Evolutionary conservation across 2,113 vertebrate genomes (phyloP), one percentile per base, ranked within the genome.

Genomic region (Mystacornis crossleyi): DNA sequence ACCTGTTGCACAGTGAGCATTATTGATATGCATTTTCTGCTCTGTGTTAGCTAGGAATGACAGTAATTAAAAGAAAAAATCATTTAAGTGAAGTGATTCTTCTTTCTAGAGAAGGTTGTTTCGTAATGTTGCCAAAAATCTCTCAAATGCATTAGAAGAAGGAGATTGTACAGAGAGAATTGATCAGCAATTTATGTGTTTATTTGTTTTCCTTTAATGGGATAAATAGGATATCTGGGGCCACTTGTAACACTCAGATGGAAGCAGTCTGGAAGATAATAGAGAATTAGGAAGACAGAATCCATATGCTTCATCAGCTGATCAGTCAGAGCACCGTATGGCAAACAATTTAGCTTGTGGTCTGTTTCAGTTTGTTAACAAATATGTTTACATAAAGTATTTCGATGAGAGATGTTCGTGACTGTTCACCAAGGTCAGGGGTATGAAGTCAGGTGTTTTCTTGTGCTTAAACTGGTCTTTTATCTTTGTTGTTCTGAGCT

Each of bases 1-100:
- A 7, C 2, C 1, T 43, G 29, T 75, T 90, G 43, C 29, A n/a
- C 5, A 2, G 16, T 16, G 13, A 64, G 21, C 38, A 29, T 77
- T 61, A 51, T 7, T 5, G 12, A 42, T 69, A 75, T 0, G 9
- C 10, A 6, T 82, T 86, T 83, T 67, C 47, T 82, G 78, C 5
- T 93, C 50, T 80, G 16, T 72, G 31, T 82, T 90, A 72, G 62
- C 42, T 90, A 26, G 51, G 17, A 86, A 80, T 86, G 57, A 73
- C 67, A 86, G 58, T 50, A 73, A 90, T 83, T 83, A 86, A 92
- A 95, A 94, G 62, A 85, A 80, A 26, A 90, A 94, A 93, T 65
- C 23, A 64, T 90, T 81, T 80, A 86, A 77, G 26, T 58, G 45
- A 80, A 73, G 18, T 40, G 18, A 24, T 51, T 77, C 19, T 60